Percentiles rank a stretch among this genome's conserved stretches.
phyloP scores from a whole-genome alignment of 2,113 vertebrate genomes.

The Carlito syrichta region DNA sequence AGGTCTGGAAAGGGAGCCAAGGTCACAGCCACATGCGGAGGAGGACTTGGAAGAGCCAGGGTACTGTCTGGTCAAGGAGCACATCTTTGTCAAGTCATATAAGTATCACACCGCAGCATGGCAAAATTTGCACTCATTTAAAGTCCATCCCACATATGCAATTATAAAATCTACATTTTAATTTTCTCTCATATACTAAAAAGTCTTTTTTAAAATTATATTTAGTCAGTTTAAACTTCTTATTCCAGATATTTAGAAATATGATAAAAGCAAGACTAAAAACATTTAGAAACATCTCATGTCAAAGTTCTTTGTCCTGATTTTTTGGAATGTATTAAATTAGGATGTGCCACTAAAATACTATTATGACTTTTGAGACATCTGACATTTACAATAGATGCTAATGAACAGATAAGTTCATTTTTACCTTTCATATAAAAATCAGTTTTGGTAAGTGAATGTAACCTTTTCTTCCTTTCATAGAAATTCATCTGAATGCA shows the following conservation, averaged over 20 bases:
- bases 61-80: neutral
- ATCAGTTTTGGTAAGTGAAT: neutral
- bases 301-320: conserved; percentile 24
- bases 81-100: neutral
- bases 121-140: conserved; percentile 62
- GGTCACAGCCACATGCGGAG: fast-evolving
- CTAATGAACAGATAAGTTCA: neutral
- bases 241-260: neutral
- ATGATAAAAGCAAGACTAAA: neutral
- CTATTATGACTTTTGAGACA: neutral
- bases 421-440: neutral
- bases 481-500: neutral
- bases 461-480: neutral
- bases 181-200: conserved; percentile 56
- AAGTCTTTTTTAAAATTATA: conserved; percentile 23
- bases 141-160: conserved; percentile 60
- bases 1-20: neutral
- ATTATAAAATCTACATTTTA: conserved; percentile 69
- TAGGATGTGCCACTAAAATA: neutral
- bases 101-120: neutral
- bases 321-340: conserved; percentile 3
- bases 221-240: conserved; percentile 45
- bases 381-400: neutral
- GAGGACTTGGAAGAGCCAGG: neutral
- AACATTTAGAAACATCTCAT: conserved; percentile 18